phyloP scores from a whole-genome alignment of 2,888 invertebrate genomes.

The Aphodius granarius region DNA sequence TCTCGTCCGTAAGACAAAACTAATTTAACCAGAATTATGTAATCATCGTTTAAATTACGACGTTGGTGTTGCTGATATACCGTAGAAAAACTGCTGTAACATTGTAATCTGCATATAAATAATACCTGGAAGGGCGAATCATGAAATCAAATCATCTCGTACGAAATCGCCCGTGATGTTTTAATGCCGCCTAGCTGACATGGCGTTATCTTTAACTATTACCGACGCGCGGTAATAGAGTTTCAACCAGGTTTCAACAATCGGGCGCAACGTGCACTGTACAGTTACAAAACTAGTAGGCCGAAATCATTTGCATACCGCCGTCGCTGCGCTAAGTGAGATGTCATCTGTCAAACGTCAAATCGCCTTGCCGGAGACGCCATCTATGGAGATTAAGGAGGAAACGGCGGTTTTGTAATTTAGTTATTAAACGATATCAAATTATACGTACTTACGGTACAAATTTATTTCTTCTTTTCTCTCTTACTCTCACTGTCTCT shows the following conservation, averaged over 20 bases:
- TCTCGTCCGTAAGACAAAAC: not conserved
- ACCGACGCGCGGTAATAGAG: not conserved
- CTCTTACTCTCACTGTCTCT: not conserved
- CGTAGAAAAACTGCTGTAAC: not conserved
- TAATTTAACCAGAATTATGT: not conserved
- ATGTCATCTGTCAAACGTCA: constrained; percentile 6
- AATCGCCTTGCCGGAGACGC: not conserved
- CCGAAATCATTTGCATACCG: constrained; percentile 1
- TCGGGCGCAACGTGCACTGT: not conserved
- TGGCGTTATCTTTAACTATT: not conserved
- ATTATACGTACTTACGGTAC: constrained; percentile 7
- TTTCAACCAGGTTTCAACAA: not conserved
- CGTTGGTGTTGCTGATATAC: not conserved
- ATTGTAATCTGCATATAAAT: not conserved
- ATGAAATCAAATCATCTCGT: not conserved
- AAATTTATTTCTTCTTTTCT: not conserved
- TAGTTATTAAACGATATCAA: constrained; percentile 5
- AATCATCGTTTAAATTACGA: not conserved
- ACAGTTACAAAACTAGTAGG: not conserved
- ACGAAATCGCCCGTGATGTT: not conserved
- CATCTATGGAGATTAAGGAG: constrained; percentile 10
- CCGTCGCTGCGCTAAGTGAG: constrained; percentile 1
- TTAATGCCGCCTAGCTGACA: not conserved
- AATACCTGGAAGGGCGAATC: not conserved
- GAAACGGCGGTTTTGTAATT: constrained; percentile 8